Conservation (phyloP, 2,113 vertebrate genomes). For the Corapipo altera region DNA sequence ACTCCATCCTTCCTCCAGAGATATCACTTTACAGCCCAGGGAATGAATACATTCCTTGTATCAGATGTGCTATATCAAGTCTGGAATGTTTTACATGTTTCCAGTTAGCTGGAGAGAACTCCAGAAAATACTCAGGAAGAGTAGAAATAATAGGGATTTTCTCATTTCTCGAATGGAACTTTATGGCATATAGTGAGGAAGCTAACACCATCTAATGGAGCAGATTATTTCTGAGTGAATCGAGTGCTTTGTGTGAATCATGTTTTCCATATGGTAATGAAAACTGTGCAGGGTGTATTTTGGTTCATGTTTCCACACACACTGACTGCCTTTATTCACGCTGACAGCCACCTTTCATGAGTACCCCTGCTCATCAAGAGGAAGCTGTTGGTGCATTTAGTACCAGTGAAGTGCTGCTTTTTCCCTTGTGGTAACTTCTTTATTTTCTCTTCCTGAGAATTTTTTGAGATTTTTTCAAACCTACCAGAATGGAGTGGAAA, state of each 20-base stretch:
- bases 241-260: not conserved
- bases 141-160: not conserved
- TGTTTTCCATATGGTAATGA: not conserved
- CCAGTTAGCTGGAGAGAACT: not conserved
- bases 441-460: not conserved
- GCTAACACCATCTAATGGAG: not conserved
- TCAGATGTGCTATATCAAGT: not conserved
- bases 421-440: not conserved
- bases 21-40: not conserved
- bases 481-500: not conserved
- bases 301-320: not conserved
- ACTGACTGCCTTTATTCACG: not conserved
- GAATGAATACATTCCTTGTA: not conserved
- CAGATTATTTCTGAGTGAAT: not conserved
- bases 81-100: not conserved
- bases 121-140: not conserved
- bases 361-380: not conserved
- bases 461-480: not conserved
- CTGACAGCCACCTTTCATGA: not conserved
- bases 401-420: not conserved
- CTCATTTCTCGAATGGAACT: not conserved
- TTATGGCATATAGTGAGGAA: not conserved
- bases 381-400: not conserved
- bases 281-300: not conserved
- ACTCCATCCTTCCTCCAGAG: not conserved